Evolutionary conservation across 2,797 vertebrate species (phyloP).

Genomic region (Fringilla coelebs): DNA sequence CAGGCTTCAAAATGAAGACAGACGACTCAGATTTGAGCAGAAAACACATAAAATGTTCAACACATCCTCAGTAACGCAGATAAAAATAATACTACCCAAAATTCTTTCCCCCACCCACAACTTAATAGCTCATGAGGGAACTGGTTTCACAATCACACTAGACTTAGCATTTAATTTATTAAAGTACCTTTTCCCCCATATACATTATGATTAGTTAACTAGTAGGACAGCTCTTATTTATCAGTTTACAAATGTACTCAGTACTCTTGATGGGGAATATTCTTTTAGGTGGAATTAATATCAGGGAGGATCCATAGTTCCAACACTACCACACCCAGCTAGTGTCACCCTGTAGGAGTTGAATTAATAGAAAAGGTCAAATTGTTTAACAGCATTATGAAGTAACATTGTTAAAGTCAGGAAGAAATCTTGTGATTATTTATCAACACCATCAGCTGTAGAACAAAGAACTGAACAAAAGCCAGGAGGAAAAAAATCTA

Average conservation of each 20-base stretch:
- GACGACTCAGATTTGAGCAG: background rate
- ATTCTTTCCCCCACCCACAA: background rate
- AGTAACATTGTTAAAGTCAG: background rate
- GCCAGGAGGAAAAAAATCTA: background rate
- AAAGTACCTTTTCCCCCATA: background rate
- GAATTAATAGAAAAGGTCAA: background rate
- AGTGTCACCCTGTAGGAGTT: background rate
- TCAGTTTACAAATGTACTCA: background rate
- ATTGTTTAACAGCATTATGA: background rate
- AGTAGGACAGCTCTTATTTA: background rate
- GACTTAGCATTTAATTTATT: background rate
- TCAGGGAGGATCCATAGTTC: background rate
- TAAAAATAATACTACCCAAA: background rate
- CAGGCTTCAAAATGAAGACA: background rate
- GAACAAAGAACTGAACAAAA: background rate
- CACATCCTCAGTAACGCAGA: background rate
- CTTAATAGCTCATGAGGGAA: background rate
- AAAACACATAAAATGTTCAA: background rate
- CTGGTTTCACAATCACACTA: background rate
- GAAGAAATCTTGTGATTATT: conserved; percentile 31
- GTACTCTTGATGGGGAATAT: background rate
- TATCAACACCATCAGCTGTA: conserved; percentile 36
- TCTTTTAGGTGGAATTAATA: background rate
- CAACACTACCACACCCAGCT: background rate
- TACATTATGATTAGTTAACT: background rate